Base-by-base conservation (phyloP, 2,888 invertebrate species). In the Pelosia muscerda region DNA sequence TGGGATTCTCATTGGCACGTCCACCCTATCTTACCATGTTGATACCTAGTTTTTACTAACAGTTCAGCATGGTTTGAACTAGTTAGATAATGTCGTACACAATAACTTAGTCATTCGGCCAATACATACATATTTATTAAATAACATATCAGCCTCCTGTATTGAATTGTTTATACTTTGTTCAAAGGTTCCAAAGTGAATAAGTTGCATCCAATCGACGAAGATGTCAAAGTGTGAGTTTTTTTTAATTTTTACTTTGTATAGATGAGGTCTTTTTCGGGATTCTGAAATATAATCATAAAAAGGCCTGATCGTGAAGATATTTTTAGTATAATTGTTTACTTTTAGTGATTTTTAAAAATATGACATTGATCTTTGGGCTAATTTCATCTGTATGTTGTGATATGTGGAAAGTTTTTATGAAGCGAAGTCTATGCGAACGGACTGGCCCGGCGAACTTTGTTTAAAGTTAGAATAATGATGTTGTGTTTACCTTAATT, bases 141-240 rank as follows among this genome's bases (percentile, higher is more conserved):
- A 42, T 22, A 57, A 6, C 4, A 31, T 55, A n/a, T 55, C n/a
- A 58, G 53, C 59, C 31, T 25, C 25, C 9, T 25, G 8, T 63
- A 67, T 63, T 49, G 23, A 64, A 28, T 23, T 67, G 15, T 65
- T n/a, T 71, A 19, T 66, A 53, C 54, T 63, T 79, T 80, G 25
- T 54, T 84, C 79, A 31, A 79, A 86, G 87, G 81, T 85, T 73
- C 64, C 74, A 71, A 75, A 78, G 72, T 78, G 77, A 75, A 49
- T n/a, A 49, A 69, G 69, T 75, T 75, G 76, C 73, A 72, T 67
- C 73, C 71, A 28, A 72, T 38, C 65, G 64, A 65, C 65, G 67
- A 75, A 73, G 70, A 88, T 88, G 87, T 84, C 81, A 31, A 88
- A 86, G 83, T n/a, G 87, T 88, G 68, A 87, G 87, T 87, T 49